Percentiles rank a stretch among this genome's conserved stretches.
phyloP scores from a whole-genome alignment of 1,140 invertebrate genomes.

The Trachymyrmex septentrionalis region DNA sequence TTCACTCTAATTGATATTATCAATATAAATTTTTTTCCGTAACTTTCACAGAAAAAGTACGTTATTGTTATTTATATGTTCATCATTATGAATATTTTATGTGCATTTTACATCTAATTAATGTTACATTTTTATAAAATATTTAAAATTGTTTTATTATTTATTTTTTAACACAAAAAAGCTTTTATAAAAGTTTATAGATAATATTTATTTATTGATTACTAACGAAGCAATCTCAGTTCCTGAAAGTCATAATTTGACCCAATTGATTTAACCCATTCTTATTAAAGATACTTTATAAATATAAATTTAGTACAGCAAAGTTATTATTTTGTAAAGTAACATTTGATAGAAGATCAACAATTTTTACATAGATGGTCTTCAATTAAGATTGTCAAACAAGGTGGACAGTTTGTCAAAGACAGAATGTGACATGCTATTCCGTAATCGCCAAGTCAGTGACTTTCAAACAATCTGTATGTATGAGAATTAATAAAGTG shows the following conservation, averaged over 20 bases:
- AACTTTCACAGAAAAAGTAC: neutral
- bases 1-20: neutral
- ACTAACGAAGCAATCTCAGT: conserved; percentile 15
- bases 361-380: conserved; percentile 67
- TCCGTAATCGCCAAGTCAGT: conserved; percentile 63
- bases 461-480: conserved; percentile 62
- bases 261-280: conserved; percentile 62
- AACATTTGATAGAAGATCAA: conserved; percentile 60
- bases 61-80: neutral
- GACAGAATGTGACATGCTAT: conserved; percentile 69
- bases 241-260: conserved; percentile 62
- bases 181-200: neutral
- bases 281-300: conserved; percentile 68
- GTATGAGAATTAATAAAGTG: conserved; percentile 73
- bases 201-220: neutral
- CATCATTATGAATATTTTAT: neutral
- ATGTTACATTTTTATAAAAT: neutral
- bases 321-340: neutral
- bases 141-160: neutral
- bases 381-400: conserved; percentile 76
- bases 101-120: neutral
- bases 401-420: conserved; percentile 57
- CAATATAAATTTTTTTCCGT: neutral
- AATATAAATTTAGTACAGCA: conserved; percentile 50
- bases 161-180: neutral